A percentile compares a stretch with the other conserved stretches of the same genome.
These are phyloP conservation scores for Ctenodactylus gundi DNA, from an alignment of 2,113 vertebrate species.

Conservation along the genomic window DNA sequence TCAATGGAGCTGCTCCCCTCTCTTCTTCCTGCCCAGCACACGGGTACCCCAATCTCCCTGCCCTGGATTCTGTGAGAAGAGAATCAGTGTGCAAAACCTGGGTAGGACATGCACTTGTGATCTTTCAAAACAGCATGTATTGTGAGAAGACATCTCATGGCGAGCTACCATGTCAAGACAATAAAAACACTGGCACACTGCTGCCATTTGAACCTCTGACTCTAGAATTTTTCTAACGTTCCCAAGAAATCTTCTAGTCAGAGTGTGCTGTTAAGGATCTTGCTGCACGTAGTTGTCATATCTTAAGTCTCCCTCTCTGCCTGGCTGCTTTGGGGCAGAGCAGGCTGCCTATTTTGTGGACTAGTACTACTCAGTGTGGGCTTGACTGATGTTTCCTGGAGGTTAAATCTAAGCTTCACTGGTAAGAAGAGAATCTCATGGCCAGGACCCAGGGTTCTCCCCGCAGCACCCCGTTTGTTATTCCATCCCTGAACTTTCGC, in stretches of 20 bases:
- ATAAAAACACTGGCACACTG: fast-evolving
- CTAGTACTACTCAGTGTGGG: fast-evolving
- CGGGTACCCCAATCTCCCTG: not conserved
- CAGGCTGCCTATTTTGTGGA: not conserved
- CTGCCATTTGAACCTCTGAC: not conserved
- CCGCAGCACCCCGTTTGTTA: fast-evolving
- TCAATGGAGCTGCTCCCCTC: fast-evolving
- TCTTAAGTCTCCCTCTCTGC: too few species aligned
- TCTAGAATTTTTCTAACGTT: not conserved
- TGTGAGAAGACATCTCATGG: fast-evolving
- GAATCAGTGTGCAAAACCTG: not conserved
- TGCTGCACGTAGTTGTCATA: fast-evolving
- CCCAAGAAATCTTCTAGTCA: not conserved
- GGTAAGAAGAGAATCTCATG: not conserved
- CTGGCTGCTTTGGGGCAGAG: not conserved
- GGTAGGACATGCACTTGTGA: not conserved
- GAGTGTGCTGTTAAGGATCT: too few species aligned
- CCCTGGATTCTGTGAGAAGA: not conserved
- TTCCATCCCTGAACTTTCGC: fast-evolving
- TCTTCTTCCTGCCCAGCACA: not conserved
- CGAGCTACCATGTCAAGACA: not conserved
- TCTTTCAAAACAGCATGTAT: not conserved
- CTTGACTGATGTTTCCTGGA: fast-evolving
- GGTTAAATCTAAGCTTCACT: fast-evolving
- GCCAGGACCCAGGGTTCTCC: fast-evolving